Base-by-base conservation (phyloP, 2,797 vertebrate species). In the Chelidonichthys spinosus region DNA sequence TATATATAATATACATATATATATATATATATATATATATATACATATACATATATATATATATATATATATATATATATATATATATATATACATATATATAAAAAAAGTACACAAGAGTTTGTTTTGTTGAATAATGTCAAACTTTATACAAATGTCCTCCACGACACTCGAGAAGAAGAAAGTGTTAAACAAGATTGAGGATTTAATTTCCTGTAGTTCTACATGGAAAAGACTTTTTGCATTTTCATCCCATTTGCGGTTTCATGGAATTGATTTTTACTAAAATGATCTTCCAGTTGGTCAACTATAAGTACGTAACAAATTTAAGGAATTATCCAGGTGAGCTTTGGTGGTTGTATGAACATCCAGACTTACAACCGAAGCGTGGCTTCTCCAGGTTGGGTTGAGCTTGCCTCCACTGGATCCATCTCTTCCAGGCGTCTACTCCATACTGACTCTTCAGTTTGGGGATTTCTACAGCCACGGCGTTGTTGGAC, bases 371-470 rank as follows among this genome's bases (percentile, higher is more conserved):
- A 37, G 54, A 94, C 95, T 92, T 91, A 98, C 97, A 95, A 80
- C 95, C 94, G 71, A 97, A 93, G 70, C 96, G 96, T 8, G 96
- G 93, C 59, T 95, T 96, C 89, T 96, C 96, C 82, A 96, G 82
- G 17, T 97, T 93, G 63, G 97, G 95, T 85, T 97, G 97, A 13
- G 92, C 85, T 0, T 96, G 96, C 84, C 97, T 97, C 97, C 96
- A 97, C 25, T 95, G 95, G 86, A 99, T 95, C 98, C 98, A 99
- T 77, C 95, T 94, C 91, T 95, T 98, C 98, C 97, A 99, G 59
- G 97, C 96, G 0, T 98, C 97, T 1, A 99, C 94, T 15, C 98
- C 98, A 0, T 99, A 99, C 88, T 96, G 95, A 33, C 96, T 96
- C 84, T 97, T 96, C 0, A 99, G 91, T 69, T 93, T 96, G 3